A percentile compares a stretch with the other conserved stretches of the same genome.
phyloP scores from a whole-genome alignment of 2,797 vertebrate species.

The Myripristis jacobus region DNA sequence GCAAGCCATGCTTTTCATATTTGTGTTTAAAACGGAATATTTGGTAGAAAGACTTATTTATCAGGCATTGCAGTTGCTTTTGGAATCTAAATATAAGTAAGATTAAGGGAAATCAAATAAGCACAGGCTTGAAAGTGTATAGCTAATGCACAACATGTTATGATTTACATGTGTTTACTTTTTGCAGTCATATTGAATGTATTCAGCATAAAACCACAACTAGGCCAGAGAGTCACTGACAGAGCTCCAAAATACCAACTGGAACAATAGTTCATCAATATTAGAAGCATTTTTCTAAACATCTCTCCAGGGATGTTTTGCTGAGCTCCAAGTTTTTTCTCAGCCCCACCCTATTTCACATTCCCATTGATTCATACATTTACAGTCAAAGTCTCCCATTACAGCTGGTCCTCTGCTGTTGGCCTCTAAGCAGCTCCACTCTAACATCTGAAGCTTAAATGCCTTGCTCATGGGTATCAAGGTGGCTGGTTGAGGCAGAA shows the following conservation, averaged over 20 bases:
- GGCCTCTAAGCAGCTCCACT: background rate
- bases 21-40: constrained; percentile 18
- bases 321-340: too few relatives aligned
- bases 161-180: background rate
- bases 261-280: too few relatives aligned
- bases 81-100: background rate
- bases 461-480: constrained; percentile 33
- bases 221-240: constrained; percentile 1
- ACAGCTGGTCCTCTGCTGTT: constrained; percentile 32
- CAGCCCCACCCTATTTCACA: too few relatives aligned
- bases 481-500: constrained; percentile 11
- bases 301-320: too few relatives aligned
- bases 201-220: background rate
- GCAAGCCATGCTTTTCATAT: constrained; percentile 37
- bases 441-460: constrained; percentile 39
- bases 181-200: background rate
- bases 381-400: too few relatives aligned
- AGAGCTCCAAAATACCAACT: background rate
- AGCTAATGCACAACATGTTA: background rate
- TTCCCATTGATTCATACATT: too few relatives aligned
- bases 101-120: constrained; percentile 2
- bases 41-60: constrained; percentile 10
- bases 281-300: too few relatives aligned
- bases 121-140: background rate
- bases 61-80: constrained; percentile 11